Conservation (phyloP, 1,140 invertebrate genomes). For the Pantala flavescens region DNA sequence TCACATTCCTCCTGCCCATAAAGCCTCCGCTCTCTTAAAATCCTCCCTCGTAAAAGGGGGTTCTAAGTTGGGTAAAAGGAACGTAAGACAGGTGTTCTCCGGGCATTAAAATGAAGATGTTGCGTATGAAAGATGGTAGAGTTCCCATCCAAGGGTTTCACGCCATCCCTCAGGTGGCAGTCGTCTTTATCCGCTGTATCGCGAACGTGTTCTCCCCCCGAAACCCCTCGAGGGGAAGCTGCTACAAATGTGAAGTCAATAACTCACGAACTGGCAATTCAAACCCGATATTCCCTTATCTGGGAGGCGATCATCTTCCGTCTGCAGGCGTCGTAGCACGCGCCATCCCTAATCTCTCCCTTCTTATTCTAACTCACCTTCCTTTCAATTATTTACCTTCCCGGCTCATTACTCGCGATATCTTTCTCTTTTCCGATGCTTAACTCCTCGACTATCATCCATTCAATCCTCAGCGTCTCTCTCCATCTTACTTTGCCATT, state of each 20-base stretch:
- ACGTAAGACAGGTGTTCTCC: neutral
- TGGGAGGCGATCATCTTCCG: too few species aligned
- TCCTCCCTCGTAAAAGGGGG: neutral
- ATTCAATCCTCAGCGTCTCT: too few species aligned
- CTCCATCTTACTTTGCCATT: too few species aligned
- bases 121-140: neutral
- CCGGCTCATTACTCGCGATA: too few species aligned
- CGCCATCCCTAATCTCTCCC: neutral
- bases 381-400: too few species aligned
- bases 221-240: neutral
- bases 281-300: too few species aligned
- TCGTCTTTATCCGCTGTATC: neutral
- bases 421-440: too few species aligned
- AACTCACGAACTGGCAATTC: neutral
- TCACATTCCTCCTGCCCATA: neutral
- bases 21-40: neutral
- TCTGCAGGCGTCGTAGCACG: neutral
- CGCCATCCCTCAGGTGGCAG: neutral
- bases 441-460: too few species aligned
- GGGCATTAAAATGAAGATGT: constrained; percentile 1
- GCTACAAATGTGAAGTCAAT: neutral
- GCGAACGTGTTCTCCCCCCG: neutral
- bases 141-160: neutral
- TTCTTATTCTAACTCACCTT: too few species aligned
- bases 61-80: neutral